A percentile compares a stretch with the other conserved stretches of the same genome.
phyloP scores from a whole-genome alignment of 37 sponge, comb jelly and placozoan species.

The Geodia barretti region DNA sequence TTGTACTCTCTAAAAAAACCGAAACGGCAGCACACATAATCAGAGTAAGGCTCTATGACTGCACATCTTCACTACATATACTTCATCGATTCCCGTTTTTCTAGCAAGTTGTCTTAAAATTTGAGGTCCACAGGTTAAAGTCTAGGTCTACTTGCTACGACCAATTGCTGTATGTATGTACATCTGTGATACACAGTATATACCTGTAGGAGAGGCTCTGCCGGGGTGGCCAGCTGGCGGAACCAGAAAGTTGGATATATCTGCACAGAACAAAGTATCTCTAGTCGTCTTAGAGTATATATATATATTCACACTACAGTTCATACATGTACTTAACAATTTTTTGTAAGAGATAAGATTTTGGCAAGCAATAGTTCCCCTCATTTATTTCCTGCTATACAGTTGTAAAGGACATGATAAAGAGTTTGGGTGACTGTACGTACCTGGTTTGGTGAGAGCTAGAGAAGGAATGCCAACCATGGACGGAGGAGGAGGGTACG shows the following conservation, averaged over 20 bases:
- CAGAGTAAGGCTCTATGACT: no score
- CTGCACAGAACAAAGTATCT: not conserved
- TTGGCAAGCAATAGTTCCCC: not conserved
- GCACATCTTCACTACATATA: no score
- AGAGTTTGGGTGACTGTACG: not conserved
- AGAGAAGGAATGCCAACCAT: slow-evolving; percentile 31
- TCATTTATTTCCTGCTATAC: not conserved
- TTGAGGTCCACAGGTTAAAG: no score
- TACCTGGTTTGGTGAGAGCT: slow-evolving; percentile 4
- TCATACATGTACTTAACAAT: not conserved
- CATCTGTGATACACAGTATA: not conserved
- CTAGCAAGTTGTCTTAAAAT: no score
- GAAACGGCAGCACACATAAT: no score
- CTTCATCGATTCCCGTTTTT: no score
- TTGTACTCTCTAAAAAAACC: not conserved
- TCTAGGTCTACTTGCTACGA: no score
- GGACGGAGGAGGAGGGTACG: slow-evolving; percentile 31
- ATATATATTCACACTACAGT: not conserved
- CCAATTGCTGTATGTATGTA: no score
- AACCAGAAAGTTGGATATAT: slow-evolving; percentile 3
- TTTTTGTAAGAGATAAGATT: not conserved
- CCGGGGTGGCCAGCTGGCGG: slow-evolving; percentile 19
- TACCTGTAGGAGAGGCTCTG: slow-evolving; percentile 10
- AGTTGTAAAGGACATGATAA: not conserved
- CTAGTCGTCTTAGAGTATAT: not conserved